These are phyloP conservation scores for Caloenas nicobarica DNA, from an alignment of 2,113 vertebrate species.

Conservation along the genomic window DNA sequence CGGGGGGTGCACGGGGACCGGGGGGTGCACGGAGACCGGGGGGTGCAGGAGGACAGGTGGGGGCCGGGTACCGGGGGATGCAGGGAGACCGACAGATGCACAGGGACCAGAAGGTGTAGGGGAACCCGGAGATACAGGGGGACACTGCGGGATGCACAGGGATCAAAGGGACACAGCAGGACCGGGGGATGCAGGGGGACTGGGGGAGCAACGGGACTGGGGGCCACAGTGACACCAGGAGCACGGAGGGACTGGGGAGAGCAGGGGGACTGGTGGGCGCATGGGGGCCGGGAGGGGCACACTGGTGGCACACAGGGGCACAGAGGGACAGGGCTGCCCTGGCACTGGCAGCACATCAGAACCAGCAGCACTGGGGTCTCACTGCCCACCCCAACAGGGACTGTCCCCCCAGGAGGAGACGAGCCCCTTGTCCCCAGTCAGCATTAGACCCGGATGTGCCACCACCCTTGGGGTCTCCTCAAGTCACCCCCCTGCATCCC, in stretches of 20 bases:
- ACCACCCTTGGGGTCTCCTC: not conserved
- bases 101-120: no score
- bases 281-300: no score
- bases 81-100: no score
- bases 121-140: not conserved
- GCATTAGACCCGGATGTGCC: accelerated
- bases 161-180: not conserved
- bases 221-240: not conserved
- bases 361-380: not conserved
- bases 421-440: not conserved
- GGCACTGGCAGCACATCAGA: no score
- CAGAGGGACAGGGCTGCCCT: no score
- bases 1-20: no score
- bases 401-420: not conserved
- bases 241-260: no score
- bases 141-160: not conserved
- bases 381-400: not conserved
- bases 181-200: not conserved
- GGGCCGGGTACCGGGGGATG: no score
- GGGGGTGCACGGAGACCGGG: no score
- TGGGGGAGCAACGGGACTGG: not conserved
- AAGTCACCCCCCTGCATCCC: accelerated
- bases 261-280: no score
- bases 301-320: no score
- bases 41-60: no score